These are phyloP conservation scores for Taenioides sp. DNA, from an alignment of 2,797 vertebrate genomes.

Conservation along the genomic window DNA sequence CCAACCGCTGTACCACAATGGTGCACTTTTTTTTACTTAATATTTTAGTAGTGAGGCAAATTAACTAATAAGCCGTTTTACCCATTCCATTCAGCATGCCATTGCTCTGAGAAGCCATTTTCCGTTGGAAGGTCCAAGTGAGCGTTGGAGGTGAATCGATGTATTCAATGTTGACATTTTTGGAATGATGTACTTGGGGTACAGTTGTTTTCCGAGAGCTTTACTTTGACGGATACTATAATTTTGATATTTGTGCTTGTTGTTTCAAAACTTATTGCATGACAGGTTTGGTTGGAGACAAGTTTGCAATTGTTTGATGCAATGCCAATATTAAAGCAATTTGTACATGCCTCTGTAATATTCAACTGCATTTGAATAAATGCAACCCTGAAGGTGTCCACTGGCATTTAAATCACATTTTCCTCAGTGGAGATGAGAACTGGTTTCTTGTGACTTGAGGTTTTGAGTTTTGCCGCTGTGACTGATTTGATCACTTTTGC, in stretches of 20 bases:
- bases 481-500: slow-evolving; percentile 29
- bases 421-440: slow-evolving; percentile 34
- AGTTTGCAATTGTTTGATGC: slow-evolving; percentile 24
- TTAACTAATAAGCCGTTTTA: slow-evolving; percentile 44
- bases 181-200: slow-evolving; percentile 68
- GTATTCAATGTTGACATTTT: slow-evolving; percentile 68
- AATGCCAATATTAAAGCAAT: slow-evolving; percentile 46
- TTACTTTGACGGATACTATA: slow-evolving; percentile 50
- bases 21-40: slow-evolving; percentile 7
- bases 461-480: slow-evolving; percentile 25
- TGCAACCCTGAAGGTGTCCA: slow-evolving; percentile 20
- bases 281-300: slow-evolving; percentile 26
- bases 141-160: slow-evolving; percentile 64
- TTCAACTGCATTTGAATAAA: slow-evolving; percentile 18
- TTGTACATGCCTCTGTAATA: slow-evolving; percentile 14
- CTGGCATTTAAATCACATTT: slow-evolving; percentile 24
- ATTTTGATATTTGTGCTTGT: slow-evolving; percentile 35
- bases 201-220: slow-evolving; percentile 65
- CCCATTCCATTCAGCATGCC: slow-evolving; percentile 70
- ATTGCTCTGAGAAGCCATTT: slow-evolving; percentile 72
- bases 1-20: not conserved
- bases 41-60: slow-evolving; percentile 52
- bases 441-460: slow-evolving; percentile 46
- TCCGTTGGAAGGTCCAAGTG: slow-evolving; percentile 74
- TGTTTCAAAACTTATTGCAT: slow-evolving; percentile 36